Evolutionary conservation across 2,113 vertebrate species (phyloP).

Genomic region (Vombatus ursinus): DNA sequence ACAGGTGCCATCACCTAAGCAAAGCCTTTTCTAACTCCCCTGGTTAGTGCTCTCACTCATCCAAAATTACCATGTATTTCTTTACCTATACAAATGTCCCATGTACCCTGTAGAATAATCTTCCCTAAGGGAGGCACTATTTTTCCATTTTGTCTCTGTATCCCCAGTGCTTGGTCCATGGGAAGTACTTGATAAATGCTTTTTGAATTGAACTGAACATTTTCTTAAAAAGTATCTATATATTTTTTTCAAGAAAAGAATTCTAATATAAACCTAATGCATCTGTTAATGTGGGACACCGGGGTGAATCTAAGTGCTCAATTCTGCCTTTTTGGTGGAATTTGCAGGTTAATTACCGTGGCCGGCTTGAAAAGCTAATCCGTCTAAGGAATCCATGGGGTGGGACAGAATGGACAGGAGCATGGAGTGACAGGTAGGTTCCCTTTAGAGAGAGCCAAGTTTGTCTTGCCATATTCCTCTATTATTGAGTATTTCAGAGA

Average conservation of each 20-base stretch:
- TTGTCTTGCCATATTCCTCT: not conserved
- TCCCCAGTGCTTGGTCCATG: not conserved
- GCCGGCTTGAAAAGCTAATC: constrained; percentile 81
- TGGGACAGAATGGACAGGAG: constrained; percentile 91
- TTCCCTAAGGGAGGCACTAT: not conserved
- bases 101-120: not conserved
- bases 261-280: not conserved
- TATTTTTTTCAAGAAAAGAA: not conserved
- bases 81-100: not conserved
- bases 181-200: not conserved
- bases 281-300: accelerated
- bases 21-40: not conserved
- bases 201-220: not conserved
- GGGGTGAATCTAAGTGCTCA: constrained; percentile 39
- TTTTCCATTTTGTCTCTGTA: not conserved
- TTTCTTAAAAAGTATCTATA: not conserved
- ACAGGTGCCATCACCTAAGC: not conserved
- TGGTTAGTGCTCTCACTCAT: not conserved
- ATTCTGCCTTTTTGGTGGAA: constrained; percentile 56
- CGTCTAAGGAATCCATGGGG: constrained; percentile 93
- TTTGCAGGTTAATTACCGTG: constrained; percentile 82
- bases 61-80: not conserved
- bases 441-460: not conserved
- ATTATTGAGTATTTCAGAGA: not conserved
- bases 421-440: constrained; percentile 92